These are phyloP conservation scores for Pediacus dermestoides DNA, from an alignment of 2,888 invertebrate genomes.

Conservation along the genomic window DNA sequence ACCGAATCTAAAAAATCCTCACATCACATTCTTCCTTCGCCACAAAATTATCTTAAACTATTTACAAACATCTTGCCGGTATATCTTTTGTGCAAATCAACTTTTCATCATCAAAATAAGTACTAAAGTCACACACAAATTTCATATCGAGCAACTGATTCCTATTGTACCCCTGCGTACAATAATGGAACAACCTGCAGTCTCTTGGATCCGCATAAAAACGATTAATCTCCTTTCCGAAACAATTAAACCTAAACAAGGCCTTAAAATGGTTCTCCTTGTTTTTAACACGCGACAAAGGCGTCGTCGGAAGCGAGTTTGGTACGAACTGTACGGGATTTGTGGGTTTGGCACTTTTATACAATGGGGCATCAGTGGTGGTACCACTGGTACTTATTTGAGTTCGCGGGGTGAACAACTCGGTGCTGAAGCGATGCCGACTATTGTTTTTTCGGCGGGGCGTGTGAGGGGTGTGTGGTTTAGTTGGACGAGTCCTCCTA, in stretches of 20 bases:
- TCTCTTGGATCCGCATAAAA: slow-evolving; percentile 59
- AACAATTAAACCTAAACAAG: slow-evolving; percentile 53
- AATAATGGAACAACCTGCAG: slow-evolving; percentile 60
- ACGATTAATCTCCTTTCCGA: slow-evolving; percentile 53
- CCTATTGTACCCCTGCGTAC: slow-evolving; percentile 56
- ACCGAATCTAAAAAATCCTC: slow-evolving; percentile 7
- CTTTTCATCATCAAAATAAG: slow-evolving; percentile 54
- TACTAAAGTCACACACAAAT: slow-evolving; percentile 58
- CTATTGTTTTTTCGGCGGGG: slow-evolving; percentile 11
- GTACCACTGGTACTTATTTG: background rate
- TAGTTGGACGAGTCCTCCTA: slow-evolving; percentile 17
- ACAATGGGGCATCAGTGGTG: slow-evolving; percentile 41
- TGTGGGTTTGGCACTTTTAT: slow-evolving; percentile 46
- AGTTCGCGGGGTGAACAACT: slow-evolving; percentile 17
- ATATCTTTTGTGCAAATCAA: slow-evolving; percentile 52
- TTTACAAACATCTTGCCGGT: slow-evolving; percentile 44
- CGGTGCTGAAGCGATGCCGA: slow-evolving; percentile 36
- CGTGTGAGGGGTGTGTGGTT: background rate
- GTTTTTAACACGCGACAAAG: slow-evolving; percentile 32
- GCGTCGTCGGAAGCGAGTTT: slow-evolving; percentile 39
- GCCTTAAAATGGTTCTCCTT: slow-evolving; percentile 17
- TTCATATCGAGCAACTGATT: slow-evolving; percentile 58
- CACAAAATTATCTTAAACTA: slow-evolving; percentile 14
- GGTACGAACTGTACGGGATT: slow-evolving; percentile 35
- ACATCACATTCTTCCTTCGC: too few species aligned